Evolutionary conservation across 37 sponge, comb jelly and placozoan species (phyloP).

Genomic region (Theonella swinhoei): DNA sequence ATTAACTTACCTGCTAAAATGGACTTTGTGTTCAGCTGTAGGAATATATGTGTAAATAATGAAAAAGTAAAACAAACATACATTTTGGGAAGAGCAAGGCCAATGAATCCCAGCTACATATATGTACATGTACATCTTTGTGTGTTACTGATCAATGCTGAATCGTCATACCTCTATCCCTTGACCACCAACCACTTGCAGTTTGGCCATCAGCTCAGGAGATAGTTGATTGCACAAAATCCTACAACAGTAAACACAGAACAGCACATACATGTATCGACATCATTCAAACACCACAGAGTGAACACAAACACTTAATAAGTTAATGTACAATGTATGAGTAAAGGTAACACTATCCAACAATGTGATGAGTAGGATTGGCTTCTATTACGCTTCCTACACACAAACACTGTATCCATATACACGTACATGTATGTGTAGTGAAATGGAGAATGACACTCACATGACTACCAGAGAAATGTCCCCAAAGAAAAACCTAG

Average conservation of each 20-base stretch:
- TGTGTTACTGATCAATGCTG: not conserved
- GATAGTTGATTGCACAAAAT: conserved; percentile 55
- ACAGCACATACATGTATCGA: conserved; percentile 3
- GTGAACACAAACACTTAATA: not conserved
- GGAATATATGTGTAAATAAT: not conserved
- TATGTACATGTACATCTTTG: not conserved
- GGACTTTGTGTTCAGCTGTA: conserved; percentile 24
- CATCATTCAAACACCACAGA: not conserved
- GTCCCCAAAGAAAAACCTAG: too few species aligned
- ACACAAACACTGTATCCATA: too few species aligned
- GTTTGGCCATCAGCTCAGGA: conserved; percentile 38
- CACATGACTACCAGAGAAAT: too few species aligned
- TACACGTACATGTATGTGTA: too few species aligned
- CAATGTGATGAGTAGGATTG: too few species aligned
- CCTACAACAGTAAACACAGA: conserved; percentile 6
- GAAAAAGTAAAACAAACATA: not conserved
- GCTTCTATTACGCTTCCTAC: too few species aligned
- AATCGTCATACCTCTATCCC: conserved; percentile 12
- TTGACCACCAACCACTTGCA: conserved; percentile 32
- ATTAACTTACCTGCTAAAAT: conserved; percentile 33
- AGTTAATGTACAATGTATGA: too few species aligned
- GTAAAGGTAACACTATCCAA: too few species aligned
- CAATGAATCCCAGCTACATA: too few species aligned
- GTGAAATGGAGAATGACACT: too few species aligned
- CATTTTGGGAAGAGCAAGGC: not conserved